Evolutionary conservation across 1,140 invertebrate genomes (phyloP), one percentile per base, ranked within the genome.

Genomic region (Drosophila lowei): DNA sequence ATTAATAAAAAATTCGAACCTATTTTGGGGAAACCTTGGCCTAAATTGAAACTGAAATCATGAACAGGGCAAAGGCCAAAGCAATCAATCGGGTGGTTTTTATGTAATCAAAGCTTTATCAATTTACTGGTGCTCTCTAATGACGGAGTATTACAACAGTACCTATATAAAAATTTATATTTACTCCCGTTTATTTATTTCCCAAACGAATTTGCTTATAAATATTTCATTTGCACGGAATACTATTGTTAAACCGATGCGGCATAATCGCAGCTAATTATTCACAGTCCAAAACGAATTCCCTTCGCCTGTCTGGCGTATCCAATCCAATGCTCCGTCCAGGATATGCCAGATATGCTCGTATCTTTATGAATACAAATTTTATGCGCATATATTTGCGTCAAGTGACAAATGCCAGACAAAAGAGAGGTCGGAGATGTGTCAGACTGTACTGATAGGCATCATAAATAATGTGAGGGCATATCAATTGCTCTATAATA

Each of bases 391-490:
- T 76, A 76, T 54, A 75, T 75, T 76, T 68, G 6, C 42, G 16
- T 43, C 55, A 55, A 72, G 67, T 73, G 78, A 73, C 78, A 81
- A 80, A 66, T 53, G 48, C 58, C 62, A 68, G 63, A 81, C 73
- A 50, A 64, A 47, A 42, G 21, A 25, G 23, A 25, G 23, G 0
- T 25, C 46, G 34, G 9, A 34, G 44, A 60, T 71, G 58, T 59
- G 72, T 66, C 79, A 54, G 61, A 30, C 56, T 68, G 44, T 28
- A 44, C 46, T 59, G 63, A 70, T 78, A 66, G 56, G 63, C 41
- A 70, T 78, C 79, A 83, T 81, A 83, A 83, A 81, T 81, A 83
- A 83, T 74, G 71, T 43, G 34, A 9, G 70, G 70, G 64, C 64
- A 75, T 78, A 83, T 83, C 79, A 66, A 74, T 74, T 57, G 46